phyloP scores from a whole-genome alignment of 2,113 vertebrate genomes.

The Hystrix cristata region DNA sequence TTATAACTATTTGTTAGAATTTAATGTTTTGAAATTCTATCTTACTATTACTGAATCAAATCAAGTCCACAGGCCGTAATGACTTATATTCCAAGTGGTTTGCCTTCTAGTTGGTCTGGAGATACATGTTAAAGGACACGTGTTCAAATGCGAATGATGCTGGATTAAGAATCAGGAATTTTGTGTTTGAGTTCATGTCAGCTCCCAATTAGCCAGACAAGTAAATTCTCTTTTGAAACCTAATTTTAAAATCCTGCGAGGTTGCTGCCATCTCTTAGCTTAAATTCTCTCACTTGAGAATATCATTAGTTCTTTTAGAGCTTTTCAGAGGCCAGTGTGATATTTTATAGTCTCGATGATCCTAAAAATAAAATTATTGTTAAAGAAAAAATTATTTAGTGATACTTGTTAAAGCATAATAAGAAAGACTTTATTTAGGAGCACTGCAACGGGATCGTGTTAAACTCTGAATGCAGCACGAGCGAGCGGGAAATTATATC shows the following conservation, averaged over 20 bases:
- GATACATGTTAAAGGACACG: not conserved
- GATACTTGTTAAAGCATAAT: not conserved
- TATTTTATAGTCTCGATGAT: not conserved
- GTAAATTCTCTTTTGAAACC: conserved; percentile 11
- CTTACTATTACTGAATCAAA: not conserved
- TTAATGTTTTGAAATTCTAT: not conserved
- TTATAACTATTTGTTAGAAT: conserved; percentile 24
- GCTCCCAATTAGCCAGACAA: not conserved
- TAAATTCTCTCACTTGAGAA: not conserved
- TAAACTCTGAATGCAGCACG: not conserved
- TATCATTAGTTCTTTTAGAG: not conserved
- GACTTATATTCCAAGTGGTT: not conserved
- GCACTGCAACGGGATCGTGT: not conserved
- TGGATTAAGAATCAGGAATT: not conserved
- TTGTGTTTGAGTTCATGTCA: conserved; percentile 35
- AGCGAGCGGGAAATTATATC: not conserved
- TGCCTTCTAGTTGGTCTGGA: not conserved
- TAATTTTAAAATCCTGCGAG: conserved; percentile 36
- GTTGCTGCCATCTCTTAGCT: not conserved
- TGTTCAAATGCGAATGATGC: not conserved
- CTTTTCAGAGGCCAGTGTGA: not conserved
- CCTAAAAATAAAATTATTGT: conserved; percentile 23
- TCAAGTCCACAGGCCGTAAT: not conserved
- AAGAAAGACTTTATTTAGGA: not conserved
- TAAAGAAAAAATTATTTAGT: not conserved